Evolutionary conservation across 2,888 invertebrate genomes (phyloP).

Genomic region (Orthosia gothica): DNA sequence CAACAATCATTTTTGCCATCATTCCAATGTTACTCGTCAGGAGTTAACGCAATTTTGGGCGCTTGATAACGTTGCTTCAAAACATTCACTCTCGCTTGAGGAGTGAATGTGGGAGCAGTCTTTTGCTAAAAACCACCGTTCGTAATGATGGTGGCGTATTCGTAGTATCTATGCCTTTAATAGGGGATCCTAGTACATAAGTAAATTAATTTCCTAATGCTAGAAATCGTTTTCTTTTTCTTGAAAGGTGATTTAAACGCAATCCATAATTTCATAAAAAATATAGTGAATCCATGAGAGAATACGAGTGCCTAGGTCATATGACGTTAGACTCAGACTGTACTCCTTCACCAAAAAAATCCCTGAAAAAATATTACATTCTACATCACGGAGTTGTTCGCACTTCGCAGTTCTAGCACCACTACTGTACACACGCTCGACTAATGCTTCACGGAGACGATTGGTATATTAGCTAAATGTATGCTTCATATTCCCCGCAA

Average conservation of each 20-base stretch:
- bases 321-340: conserved; percentile 1
- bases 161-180: background rate
- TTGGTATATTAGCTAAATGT: too few relatives aligned
- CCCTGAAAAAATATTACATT: conserved; percentile 4
- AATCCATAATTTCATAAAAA: background rate
- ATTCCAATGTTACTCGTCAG: background rate
- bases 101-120: background rate
- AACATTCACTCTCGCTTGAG: conserved; percentile 1
- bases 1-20: background rate
- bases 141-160: conserved; percentile 1
- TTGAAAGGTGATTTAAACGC: background rate
- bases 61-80: background rate
- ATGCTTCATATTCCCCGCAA: too few relatives aligned
- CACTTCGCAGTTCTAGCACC: background rate
- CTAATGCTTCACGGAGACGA: too few relatives aligned
- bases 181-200: background rate
- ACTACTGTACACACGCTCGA: too few relatives aligned
- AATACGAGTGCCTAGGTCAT: conserved; percentile 8
- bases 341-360: background rate
- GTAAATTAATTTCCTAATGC: background rate
- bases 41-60: background rate
- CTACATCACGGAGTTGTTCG: background rate
- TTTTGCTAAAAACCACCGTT: background rate
- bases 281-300: conserved; percentile 1
- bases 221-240: background rate